Evolutionary conservation across 92 coral and sea anemone species (phyloP), one percentile per base, ranked within the genome.

Genomic region (Nematostella vectensis): DNA sequence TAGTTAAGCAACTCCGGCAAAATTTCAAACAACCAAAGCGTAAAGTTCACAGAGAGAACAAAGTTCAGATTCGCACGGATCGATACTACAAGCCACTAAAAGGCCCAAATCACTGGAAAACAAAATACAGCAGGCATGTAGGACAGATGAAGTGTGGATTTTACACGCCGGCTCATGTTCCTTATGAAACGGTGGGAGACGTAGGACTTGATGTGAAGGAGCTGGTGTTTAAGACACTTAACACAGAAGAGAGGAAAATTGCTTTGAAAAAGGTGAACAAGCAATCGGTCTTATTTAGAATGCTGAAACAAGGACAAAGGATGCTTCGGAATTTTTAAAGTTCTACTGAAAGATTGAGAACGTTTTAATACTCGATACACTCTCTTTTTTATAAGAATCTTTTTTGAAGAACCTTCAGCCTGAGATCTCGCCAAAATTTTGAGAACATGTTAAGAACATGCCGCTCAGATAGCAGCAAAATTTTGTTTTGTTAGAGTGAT

Each of bases 51-150:
- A 25, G 50, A 39, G 83, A 84, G 18, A 61, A 63, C 21, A 91
- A 91, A 65, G 94, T 91, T 12, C 81, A 75, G 11, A 91, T 91
- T 55, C 82, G 98, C 57, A 91, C 85, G 3, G 80, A 65, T 21
- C 69, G 73, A 3, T 62, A 77, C 51, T 91, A 85, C 74, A 91
- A 70, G 44, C 87, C 91, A 20, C 80, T 65, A 12, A 66, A 67
- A 31, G 58, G 77, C 20, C 72, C 70, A 6, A 59, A 60, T 25
- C 68, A 77, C 23, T 91, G 98, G 98, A 63, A 55, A 47, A 67
- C 54, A n/a, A 91, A 78, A 54, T 85, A 91, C 52, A 55, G 68
- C 44, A 62, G 95, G 38, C 81, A 75, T 31, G 71, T 70, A 4
- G 59, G 53, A 53, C 98, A 91, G 31, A 47, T 64, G n/a, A 47